Evolutionary conservation across 2,113 vertebrate genomes (phyloP).

Genomic region (Apaloderma vittatum): DNA sequence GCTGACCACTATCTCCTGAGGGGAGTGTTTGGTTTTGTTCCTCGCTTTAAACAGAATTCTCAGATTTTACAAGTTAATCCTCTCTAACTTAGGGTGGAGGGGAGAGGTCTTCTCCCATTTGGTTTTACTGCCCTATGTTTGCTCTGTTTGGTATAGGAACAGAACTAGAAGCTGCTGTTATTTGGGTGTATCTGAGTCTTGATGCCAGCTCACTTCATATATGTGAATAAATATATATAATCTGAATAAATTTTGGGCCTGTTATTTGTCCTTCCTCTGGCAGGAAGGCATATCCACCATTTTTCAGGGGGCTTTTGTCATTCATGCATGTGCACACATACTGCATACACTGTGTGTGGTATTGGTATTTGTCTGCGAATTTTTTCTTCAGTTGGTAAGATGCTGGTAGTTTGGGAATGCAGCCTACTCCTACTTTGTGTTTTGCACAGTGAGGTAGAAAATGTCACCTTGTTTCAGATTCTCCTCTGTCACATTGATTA

Average conservation of each 20-base stretch:
- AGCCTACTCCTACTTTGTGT: background rate
- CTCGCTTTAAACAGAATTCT: background rate
- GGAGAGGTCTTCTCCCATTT: background rate
- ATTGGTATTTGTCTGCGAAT: background rate
- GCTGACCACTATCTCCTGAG: background rate
- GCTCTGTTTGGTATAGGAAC: fast-evolving
- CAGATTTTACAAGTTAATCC: background rate
- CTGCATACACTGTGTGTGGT: fast-evolving
- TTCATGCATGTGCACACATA: fast-evolving
- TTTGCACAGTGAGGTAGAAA: conserved; percentile 42
- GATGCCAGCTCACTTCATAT: background rate
- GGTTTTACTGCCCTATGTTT: background rate
- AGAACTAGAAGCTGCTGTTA: background rate
- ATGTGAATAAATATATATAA: background rate
- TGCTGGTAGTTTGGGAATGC: background rate
- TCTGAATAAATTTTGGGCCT: background rate
- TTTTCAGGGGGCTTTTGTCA: background rate
- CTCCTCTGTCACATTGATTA: conserved; percentile 46
- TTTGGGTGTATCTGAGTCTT: background rate
- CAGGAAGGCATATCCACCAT: background rate
- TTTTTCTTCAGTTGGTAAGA: background rate
- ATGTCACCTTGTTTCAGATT: conserved; percentile 41
- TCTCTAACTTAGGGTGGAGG: background rate
- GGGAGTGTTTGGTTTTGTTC: background rate
- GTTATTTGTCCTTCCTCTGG: fast-evolving